Evolutionary conservation across 2,113 vertebrate genomes (phyloP), one percentile per base, ranked within the genome.

Genomic region (Acanthisitta chloris): DNA sequence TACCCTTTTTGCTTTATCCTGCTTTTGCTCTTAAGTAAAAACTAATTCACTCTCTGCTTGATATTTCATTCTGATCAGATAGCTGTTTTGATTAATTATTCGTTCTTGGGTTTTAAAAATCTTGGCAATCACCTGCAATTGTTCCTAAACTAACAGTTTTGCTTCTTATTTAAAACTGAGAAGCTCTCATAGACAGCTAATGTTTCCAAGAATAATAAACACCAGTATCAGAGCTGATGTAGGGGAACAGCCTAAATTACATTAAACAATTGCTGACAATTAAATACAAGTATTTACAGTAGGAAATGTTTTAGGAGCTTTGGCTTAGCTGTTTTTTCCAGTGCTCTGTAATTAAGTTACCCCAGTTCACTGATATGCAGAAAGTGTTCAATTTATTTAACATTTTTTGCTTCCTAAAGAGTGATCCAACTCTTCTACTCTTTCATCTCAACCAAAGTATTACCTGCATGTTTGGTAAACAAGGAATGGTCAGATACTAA

Each of bases 141-240:
- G 6, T 71, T 92, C 34, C 81, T 84, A 49, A 89, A 80, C 26
- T 59, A 90, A 5, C 65, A 86, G 72, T 86, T 92, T 96, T 88
- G 40, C 26, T 77, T 76, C 74, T 88, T 79, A 61, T 80, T 92
- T 86, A 83, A 91, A 92, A 89, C 33, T 40, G 45, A 92, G 64
- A 78, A 62, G 55, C 34, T 81, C n/a, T 66, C 38, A 70, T 0
- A 69, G 79, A 87, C 55, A 91, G 36, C n/a, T 57, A 85, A n/a
- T 82, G 86, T 69, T 94, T 93, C 49, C 58, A 93, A 93, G 73
- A 70, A 89, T 40, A 92, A 77, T 58, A 80, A 80, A 94, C 34
- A 78, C 17, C 46, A 72, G 28, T 69, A 80, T 92, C 82, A 77
- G n/a, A 95, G n/a, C 36, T 90, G 66, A 91, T 1, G 2, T 29